Base-by-base conservation (phyloP, 2,113 vertebrate species). In the Buteo buteo region DNA sequence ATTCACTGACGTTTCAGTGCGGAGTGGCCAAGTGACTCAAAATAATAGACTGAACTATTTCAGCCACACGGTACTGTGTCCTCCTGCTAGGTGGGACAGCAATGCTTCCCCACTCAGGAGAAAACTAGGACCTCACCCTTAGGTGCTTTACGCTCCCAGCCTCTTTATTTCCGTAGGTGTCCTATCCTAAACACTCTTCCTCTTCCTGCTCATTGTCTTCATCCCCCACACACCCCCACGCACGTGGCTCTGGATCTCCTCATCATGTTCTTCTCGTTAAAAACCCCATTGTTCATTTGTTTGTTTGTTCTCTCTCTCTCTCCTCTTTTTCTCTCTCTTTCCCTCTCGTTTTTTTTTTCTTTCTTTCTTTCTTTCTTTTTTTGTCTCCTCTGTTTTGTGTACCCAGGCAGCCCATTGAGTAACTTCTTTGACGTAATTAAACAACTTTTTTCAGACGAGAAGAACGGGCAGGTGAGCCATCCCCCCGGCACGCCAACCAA, bases 361-460 rank as follows among this genome's bases (percentile, higher is more conserved):
- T 79, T 14, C 14, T n/a, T 91, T 74, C 55, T 90, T 93, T 95
- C 80, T 92, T 97, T 96, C 92, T 96, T 96, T 97, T 97, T 97
- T 98, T 98, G 95, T 98, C 97, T 98, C 95, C 96, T 98, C 98
- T 98, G 98, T 98, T 98, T 97, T 98, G 98, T 99, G 98, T 98
- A 98, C 98, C 98, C 98, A 99, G 99, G 99, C 98, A 99, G 99
- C 98, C 99, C 99, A 98, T 98, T 99, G 99, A 99, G 99, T 99
- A 99, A 99, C 99, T 99, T 99, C 99, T 99, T 99, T 99, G 99
- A 99, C 98, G 99, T 99, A 99, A 99, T 99, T 99, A 99, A 99
- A 99, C 99, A 99, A 99, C 99, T 99, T 99, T 99, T 99, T 99
- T 99, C 99, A 99, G 99, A 99, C 99, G 99, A 99, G 99, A 99